A percentile compares a stretch with the other conserved stretches of the same genome.
Conservation (phyloP, 2,888 invertebrate species). For the Drosophila silvestris region DNA sequence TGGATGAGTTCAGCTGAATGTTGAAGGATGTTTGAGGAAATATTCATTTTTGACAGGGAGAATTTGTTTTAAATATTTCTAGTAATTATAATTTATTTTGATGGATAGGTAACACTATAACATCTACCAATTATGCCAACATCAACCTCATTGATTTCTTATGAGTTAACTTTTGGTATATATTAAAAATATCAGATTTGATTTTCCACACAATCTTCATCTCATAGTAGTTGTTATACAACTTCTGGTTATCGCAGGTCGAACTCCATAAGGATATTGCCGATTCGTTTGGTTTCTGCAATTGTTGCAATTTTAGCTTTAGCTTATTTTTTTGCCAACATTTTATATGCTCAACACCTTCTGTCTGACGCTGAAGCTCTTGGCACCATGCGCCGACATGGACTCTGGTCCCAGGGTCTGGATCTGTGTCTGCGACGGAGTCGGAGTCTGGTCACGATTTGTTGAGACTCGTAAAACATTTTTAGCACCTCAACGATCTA, state of each 20-base stretch:
- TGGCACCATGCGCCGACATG: conserved; percentile 20
- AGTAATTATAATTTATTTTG: neutral
- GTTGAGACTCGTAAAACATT: conserved; percentile 83
- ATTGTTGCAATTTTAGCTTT: neutral
- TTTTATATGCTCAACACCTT: conserved; percentile 77
- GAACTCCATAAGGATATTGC: neutral
- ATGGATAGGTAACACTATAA: too few relatives aligned
- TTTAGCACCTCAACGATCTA: conserved; percentile 80
- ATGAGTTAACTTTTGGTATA: neutral
- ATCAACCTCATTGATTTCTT: fast-evolving
- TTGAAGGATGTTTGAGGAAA: neutral
- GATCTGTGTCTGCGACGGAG: conserved; percentile 23
- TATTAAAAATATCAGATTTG: neutral
- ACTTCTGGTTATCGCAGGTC: neutral
- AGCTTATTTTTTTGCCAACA: conserved; percentile 26
- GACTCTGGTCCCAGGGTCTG: conserved; percentile 41
- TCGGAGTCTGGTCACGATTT: conserved; percentile 80
- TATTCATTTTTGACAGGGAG: too few relatives aligned
- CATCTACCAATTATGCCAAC: neutral
- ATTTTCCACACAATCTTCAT: neutral
- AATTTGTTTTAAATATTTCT: neutral
- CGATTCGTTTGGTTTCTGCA: conserved; percentile 17
- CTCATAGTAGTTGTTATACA: neutral
- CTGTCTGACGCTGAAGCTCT: conserved; percentile 42
- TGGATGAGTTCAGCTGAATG: neutral